phyloP scores from a whole-genome alignment of 2,113 vertebrate species.

The Neogale vison region DNA sequence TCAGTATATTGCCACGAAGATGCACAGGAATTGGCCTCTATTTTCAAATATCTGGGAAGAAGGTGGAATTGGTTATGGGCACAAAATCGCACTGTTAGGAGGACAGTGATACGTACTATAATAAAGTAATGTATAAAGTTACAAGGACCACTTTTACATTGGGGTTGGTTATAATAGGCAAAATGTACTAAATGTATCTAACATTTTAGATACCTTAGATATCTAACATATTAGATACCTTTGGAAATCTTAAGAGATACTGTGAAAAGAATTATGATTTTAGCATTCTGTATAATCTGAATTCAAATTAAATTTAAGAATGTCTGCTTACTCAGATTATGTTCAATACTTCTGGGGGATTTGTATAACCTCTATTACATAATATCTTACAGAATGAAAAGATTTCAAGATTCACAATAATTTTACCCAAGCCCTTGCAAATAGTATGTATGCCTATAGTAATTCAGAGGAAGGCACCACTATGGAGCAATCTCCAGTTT shows the following conservation, averaged over 20 bases:
- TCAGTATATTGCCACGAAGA: background rate
- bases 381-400: background rate
- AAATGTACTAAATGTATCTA: no score
- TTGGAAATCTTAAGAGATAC: background rate
- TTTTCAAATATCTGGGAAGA: conserved; percentile 19
- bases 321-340: background rate
- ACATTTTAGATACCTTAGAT: no score
- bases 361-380: background rate
- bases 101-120: background rate
- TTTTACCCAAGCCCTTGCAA: background rate
- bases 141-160: background rate
- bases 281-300: background rate
- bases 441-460: background rate
- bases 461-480: background rate
- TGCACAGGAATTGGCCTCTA: background rate
- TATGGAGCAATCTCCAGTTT: background rate
- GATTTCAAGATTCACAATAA: conserved; percentile 13
- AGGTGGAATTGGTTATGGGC: background rate
- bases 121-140: background rate
- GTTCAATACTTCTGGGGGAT: background rate
- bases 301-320: conserved; percentile 37
- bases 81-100: background rate
- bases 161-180: background rate
- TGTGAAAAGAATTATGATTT: background rate
- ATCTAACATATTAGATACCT: conserved; percentile 14